A percentile compares a stretch with the other conserved stretches of the same genome.
phyloP scores from a whole-genome alignment of 2,797 vertebrate species.

The Dipus sagitta region DNA sequence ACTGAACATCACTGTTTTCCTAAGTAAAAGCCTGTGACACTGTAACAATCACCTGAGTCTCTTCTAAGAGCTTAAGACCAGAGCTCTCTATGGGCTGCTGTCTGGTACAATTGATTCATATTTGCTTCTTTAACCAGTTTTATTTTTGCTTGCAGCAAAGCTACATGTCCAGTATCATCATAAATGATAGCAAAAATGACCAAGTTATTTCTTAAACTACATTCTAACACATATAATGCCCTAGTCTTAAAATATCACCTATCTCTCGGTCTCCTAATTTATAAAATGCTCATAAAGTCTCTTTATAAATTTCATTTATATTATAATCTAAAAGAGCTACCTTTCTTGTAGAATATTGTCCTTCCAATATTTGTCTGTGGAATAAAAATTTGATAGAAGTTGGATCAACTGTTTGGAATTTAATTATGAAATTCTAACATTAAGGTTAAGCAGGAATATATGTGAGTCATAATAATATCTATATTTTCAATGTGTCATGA shows the following conservation, averaged over 20 bases:
- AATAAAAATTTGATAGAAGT: slow-evolving; percentile 35
- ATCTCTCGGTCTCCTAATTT: background rate
- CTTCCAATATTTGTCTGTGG: background rate
- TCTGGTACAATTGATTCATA: background rate
- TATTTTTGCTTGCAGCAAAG: background rate
- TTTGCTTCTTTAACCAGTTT: background rate
- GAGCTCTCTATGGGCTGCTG: background rate
- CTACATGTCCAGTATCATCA: background rate
- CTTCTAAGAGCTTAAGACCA: background rate
- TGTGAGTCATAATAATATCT: slow-evolving; percentile 45
- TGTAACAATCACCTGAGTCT: background rate
- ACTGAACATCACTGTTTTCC: background rate
- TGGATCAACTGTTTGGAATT: slow-evolving; percentile 61
- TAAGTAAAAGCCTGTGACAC: background rate
- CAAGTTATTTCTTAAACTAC: background rate
- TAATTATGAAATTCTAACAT: slow-evolving; percentile 62
- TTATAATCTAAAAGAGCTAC: background rate
- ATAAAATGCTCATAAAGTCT: background rate
- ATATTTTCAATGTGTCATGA: slow-evolving; percentile 60
- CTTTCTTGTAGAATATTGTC: background rate
- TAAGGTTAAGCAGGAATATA: slow-evolving; percentile 33
- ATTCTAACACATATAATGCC: background rate
- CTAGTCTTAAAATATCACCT: fast-evolving
- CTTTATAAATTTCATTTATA: slow-evolving; percentile 5
- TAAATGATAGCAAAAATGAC: background rate